Evolutionary conservation across 2,113 vertebrate genomes (phyloP).

Genomic region (Brienomyrus longianalis): DNA sequence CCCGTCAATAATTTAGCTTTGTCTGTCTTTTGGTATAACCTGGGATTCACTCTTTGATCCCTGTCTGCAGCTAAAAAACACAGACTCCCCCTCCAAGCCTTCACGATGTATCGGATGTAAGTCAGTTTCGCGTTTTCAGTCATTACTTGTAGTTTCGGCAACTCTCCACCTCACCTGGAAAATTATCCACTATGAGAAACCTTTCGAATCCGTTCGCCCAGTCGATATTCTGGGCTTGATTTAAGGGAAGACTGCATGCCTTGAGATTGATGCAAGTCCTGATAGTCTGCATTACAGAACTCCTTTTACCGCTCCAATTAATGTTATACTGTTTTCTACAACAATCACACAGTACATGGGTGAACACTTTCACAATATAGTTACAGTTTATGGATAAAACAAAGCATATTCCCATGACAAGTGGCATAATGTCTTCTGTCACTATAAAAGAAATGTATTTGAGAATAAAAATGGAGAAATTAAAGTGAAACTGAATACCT

Average conservation of each 20-base stretch:
- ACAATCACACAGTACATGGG: neutral
- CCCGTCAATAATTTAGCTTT: neutral
- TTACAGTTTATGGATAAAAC: neutral
- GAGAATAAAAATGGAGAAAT: neutral
- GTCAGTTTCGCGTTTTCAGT: conserved; percentile 54
- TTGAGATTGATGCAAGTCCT: neutral
- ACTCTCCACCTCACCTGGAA: conserved; percentile 41
- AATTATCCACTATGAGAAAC: conserved; percentile 34
- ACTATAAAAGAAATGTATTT: neutral
- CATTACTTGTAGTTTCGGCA: conserved; percentile 46
- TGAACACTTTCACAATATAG: neutral
- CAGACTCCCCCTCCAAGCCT: conserved; percentile 25
- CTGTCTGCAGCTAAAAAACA: neutral
- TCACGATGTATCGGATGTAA: conserved; percentile 43
- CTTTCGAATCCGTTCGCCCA: conserved; percentile 34
- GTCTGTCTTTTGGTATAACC: neutral
- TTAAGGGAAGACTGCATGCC: neutral
- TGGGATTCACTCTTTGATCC: neutral
- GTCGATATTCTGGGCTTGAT: conserved; percentile 12
- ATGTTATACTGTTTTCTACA: neutral
- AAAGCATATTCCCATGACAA: too few relatives aligned
- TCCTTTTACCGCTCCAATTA: neutral
- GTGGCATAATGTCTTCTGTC: neutral
- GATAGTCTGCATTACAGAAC: too few relatives aligned
- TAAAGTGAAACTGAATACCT: neutral